phyloP scores from a whole-genome alignment of 1,140 invertebrate species.

The Bombus waltoni region DNA sequence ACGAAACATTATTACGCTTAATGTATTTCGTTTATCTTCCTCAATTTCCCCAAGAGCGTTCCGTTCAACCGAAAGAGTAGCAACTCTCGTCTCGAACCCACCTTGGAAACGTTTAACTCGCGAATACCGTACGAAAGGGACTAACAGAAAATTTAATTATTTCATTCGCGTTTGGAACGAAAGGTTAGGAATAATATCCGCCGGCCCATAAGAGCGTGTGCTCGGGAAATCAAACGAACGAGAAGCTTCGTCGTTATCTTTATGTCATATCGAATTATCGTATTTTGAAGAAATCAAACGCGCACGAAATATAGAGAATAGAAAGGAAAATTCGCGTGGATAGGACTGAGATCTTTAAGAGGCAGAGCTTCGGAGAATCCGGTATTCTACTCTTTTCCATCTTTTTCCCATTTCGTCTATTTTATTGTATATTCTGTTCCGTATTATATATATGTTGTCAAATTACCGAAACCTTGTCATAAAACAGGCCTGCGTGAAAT shows the following conservation, averaged over 20 bases:
- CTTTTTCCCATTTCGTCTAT: too few species aligned
- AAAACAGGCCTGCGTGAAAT: not conserved
- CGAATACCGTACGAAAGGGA: not conserved
- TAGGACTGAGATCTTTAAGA: not conserved
- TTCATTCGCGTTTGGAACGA: not conserved
- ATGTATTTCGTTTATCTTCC: slow-evolving; percentile 12
- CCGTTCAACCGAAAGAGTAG: not conserved
- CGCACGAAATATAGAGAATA: too few species aligned
- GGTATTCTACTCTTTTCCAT: too few species aligned
- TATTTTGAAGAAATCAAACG: not conserved
- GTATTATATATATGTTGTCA: too few species aligned
- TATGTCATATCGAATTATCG: not conserved
- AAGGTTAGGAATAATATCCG: not conserved
- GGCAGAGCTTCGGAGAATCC: too few species aligned
- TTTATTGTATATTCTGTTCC: too few species aligned
- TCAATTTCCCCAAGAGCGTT: not conserved
- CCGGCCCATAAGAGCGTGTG: not conserved
- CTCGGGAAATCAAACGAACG: not conserved
- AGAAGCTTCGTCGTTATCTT: not conserved
- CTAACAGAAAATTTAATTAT: slow-evolving; percentile 9
- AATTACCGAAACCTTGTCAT: not conserved
- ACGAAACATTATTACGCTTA: slow-evolving; percentile 4
- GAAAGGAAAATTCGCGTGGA: too few species aligned
- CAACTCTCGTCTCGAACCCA: not conserved
- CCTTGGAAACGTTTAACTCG: not conserved